Evolutionary conservation across 1,140 invertebrate species (phyloP).

Genomic region (Neuroterus valhalla): DNA sequence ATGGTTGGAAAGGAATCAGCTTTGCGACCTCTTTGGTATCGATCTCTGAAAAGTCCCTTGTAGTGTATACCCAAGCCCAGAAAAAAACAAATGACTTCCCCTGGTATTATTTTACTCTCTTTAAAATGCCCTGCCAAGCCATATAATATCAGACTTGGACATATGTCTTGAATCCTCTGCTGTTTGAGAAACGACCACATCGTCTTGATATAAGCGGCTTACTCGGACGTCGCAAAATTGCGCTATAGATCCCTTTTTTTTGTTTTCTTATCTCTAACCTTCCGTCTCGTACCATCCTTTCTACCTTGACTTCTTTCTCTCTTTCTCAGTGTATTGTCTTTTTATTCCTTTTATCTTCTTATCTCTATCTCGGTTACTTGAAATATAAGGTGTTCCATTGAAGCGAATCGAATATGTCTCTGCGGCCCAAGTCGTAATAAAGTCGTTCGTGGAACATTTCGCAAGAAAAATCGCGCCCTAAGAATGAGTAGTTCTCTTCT

Average conservation of each 20-base stretch:
- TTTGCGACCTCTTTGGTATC: slow-evolving; percentile 38
- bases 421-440: background rate
- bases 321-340: background rate
- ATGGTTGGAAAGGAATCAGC: slow-evolving; percentile 44
- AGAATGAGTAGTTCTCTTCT: too few species aligned
- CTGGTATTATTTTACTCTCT: slow-evolving; percentile 35
- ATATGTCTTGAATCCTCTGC: slow-evolving; percentile 60
- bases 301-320: slow-evolving; percentile 33
- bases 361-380: background rate
- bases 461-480: background rate
- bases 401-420: background rate
- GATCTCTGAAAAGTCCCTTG: slow-evolving; percentile 34
- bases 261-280: slow-evolving; percentile 32
- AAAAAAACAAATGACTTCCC: slow-evolving; percentile 55
- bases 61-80: background rate
- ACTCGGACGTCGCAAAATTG: slow-evolving; percentile 62
- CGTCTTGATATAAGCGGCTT: slow-evolving; percentile 67
- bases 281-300: slow-evolving; percentile 43
- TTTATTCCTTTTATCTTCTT: slow-evolving; percentile 1
- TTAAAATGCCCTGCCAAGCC: slow-evolving; percentile 40
- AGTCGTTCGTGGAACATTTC: background rate
- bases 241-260: slow-evolving; percentile 45
- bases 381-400: slow-evolving; percentile 3
- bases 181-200: slow-evolving; percentile 61
- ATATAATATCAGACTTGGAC: slow-evolving; percentile 51